Evolutionary conservation across 2,797 vertebrate species (phyloP).

Genomic region (Platyrinchus mystaceus): DNA sequence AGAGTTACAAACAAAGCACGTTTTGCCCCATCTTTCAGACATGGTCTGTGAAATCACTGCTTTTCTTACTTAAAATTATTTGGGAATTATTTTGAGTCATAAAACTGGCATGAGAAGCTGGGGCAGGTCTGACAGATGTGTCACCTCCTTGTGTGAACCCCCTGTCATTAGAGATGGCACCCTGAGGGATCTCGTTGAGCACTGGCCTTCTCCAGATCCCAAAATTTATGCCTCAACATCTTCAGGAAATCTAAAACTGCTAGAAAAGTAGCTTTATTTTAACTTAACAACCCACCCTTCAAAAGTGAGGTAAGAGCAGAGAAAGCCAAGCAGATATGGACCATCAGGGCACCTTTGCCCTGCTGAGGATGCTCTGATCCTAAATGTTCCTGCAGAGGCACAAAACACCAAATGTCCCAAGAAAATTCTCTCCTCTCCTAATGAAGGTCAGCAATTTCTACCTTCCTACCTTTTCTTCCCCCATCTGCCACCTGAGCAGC

Average conservation of each 20-base stretch:
- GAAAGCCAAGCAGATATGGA: background rate
- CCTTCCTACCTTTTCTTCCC: background rate
- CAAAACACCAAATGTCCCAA: background rate
- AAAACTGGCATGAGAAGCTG: background rate
- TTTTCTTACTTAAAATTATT: background rate
- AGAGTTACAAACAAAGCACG: background rate
- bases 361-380: background rate
- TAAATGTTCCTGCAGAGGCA: background rate
- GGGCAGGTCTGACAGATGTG: background rate
- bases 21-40: background rate
- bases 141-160: background rate
- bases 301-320: background rate
- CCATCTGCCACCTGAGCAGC: background rate
- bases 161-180: background rate
- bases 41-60: background rate
- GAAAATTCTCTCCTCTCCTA: background rate
- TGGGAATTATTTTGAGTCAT: background rate
- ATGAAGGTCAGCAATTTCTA: background rate
- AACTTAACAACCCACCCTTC: background rate
- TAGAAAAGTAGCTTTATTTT: background rate
- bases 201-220: background rate
- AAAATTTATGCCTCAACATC: background rate
- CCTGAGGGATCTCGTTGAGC: background rate
- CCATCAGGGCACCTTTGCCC: background rate
- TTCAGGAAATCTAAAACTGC: background rate